A percentile compares a stretch with the other conserved stretches of the same genome.
phyloP scores from a whole-genome alignment of 1,140 invertebrate species.

The Agraylea sexmaculata region DNA sequence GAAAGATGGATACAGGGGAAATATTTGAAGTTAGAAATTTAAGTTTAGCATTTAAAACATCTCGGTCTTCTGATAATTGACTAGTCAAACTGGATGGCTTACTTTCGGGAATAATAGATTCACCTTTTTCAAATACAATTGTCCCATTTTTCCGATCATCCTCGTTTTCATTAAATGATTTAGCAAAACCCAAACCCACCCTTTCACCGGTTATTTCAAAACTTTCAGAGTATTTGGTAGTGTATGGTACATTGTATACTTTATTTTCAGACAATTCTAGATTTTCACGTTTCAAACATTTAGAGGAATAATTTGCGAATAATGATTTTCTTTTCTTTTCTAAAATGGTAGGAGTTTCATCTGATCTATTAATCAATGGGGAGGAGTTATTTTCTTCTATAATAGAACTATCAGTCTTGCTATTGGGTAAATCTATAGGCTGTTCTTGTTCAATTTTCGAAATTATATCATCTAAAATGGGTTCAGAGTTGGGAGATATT shows the following conservation, averaged over 20 bases:
- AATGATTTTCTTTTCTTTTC: too few relatives aligned
- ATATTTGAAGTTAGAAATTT: constrained; percentile 18
- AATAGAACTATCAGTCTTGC: too few relatives aligned
- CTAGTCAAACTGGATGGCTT: constrained; percentile 1
- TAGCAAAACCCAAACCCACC: constrained; percentile 17
- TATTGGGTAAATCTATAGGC: constrained; percentile 15
- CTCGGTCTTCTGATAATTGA: constrained; percentile 14
- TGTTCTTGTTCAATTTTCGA: constrained; percentile 21
- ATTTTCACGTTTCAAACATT: too few relatives aligned
- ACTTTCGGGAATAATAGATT: constrained; percentile 6
- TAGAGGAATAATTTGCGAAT: too few relatives aligned
- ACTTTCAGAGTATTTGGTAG: constrained; percentile 16
- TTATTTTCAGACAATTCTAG: too few relatives aligned
- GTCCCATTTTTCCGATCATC: constrained; percentile 10
- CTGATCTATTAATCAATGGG: too few relatives aligned
- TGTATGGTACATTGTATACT: too few relatives aligned
- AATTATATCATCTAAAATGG: constrained; percentile 19
- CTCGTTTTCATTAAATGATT: constrained; percentile 5
- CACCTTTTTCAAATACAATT: constrained; percentile 13
- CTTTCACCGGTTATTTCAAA: constrained; percentile 14
- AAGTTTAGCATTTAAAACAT: constrained; percentile 17
- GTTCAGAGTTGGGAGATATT: too few relatives aligned
- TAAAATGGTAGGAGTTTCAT: too few relatives aligned
- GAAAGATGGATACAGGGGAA: constrained; percentile 16
- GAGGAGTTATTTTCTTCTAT: too few relatives aligned